A percentile compares a stretch with the other conserved stretches of the same genome.
phyloP scores from a whole-genome alignment of 1,140 invertebrate genomes.

The Drosophila nannoptera region DNA sequence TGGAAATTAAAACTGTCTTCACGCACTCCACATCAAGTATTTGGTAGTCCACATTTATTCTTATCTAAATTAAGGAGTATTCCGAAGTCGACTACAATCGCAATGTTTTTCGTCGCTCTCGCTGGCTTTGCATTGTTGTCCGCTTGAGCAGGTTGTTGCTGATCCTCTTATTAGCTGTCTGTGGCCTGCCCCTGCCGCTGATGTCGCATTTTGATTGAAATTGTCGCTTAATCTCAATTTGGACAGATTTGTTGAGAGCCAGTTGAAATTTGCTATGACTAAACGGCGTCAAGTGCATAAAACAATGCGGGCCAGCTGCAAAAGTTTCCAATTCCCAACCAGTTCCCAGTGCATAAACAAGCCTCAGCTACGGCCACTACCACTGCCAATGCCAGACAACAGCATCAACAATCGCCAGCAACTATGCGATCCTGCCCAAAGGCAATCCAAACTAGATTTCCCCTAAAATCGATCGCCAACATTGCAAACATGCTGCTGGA shows the following conservation, averaged over 20 bases:
- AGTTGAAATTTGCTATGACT: conserved; percentile 40
- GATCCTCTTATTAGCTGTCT: conserved; percentile 20
- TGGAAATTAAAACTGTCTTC: too few species aligned
- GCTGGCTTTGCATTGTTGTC: conserved; percentile 11
- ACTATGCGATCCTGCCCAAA: conserved; percentile 22
- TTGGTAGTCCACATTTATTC: too few species aligned
- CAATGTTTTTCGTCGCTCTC: neutral
- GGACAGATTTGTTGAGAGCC: conserved; percentile 57
- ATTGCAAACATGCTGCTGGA: conserved; percentile 26
- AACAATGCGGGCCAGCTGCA: conserved; percentile 41
- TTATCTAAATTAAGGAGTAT: neutral
- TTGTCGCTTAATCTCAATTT: conserved; percentile 73
- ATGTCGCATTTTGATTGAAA: conserved; percentile 56
- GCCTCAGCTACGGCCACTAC: neutral
- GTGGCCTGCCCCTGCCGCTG: conserved; percentile 39
- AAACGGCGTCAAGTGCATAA: conserved; percentile 46
- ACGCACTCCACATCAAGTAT: too few species aligned
- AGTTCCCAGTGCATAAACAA: conserved; percentile 39
- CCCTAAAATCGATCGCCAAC: conserved; percentile 7
- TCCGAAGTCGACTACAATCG: neutral
- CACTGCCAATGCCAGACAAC: conserved; percentile 31
- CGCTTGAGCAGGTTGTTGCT: conserved; percentile 14
- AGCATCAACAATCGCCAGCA: conserved; percentile 9
- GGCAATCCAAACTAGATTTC: conserved; percentile 19
- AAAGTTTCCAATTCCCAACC: conserved; percentile 54